Evolutionary conservation across 2,797 vertebrate genomes (phyloP), one percentile per base, ranked within the genome.

Genomic region (Microchirus variegatus): DNA sequence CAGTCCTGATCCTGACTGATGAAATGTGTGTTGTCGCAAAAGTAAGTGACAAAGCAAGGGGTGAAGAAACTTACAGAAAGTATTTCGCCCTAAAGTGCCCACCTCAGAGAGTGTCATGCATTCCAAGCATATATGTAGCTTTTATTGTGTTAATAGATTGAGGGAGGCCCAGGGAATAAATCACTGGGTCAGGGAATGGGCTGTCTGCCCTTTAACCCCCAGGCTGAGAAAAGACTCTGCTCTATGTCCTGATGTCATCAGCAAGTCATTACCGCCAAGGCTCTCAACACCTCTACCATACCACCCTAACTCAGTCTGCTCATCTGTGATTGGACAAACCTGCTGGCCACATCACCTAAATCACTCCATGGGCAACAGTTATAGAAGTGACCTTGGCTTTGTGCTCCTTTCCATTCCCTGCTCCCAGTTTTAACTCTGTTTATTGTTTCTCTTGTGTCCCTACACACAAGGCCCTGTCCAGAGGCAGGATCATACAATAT

Each of bases 171-270:
- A 12, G 53, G 54, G 73, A 82, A 89, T 92, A 92, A 92, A 92
- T 92, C 89, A 89, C 67, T 36, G 67, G 77, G 83, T 87, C 86
- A 82, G 75, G 84, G 85, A 92, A 91, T 86, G 82, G 82, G 84
- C 77, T 84, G 86, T 86, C 82, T 87, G 87, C 89, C 87, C 85
- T 90, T 82, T 89, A 53, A 84, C 89, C 87, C 47, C n/a, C 2
- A 1, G 67, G 60, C 70, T 73, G 66, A 84, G 83, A 84, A 87
- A 87, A 90, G 79, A 78, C 82, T 81, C 87, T 89, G 86, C 84
- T 80, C 81, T 86, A 58, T 89, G 87, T 90, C 78, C 75, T 86
- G 84, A 88, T 91, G 89, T 90, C 90, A 91, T 91, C 90, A 84
- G 77, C 80, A 67, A 86, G 84, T 88, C 90, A 90, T 92, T 91